Percentiles rank a stretch among this genome's conserved stretches.
These are phyloP conservation scores for Sweltsa coloradensis DNA, from an alignment of 1,140 invertebrate species.

Conservation along the genomic window DNA sequence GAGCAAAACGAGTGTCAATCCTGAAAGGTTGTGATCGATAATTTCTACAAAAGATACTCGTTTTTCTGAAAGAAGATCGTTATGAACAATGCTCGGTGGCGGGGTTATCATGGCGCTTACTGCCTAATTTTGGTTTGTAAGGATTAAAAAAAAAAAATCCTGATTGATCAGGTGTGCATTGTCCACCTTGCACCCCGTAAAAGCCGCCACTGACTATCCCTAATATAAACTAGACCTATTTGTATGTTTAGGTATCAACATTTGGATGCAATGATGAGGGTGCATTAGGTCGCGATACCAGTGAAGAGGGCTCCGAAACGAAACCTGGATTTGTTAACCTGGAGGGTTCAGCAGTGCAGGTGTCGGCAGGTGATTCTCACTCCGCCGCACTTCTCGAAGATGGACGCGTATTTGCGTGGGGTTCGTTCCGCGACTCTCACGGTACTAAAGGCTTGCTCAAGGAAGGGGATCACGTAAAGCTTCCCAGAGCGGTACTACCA, in stretches of 20 bases:
- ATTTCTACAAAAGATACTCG: too few species aligned
- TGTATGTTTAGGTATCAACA: constrained; percentile 49
- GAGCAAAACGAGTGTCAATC: too few species aligned
- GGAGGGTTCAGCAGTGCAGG: constrained; percentile 50
- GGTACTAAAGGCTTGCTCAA: constrained; percentile 76
- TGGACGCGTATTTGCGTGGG: constrained; percentile 81
- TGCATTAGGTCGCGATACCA: constrained; percentile 70
- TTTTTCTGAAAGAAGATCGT: too few species aligned
- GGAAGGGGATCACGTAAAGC: constrained; percentile 48
- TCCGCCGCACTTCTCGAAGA: constrained; percentile 73
- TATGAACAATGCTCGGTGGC: too few species aligned
- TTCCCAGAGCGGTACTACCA: constrained; percentile 46
- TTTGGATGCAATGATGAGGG: constrained; percentile 96
- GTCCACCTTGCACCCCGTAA: too few species aligned
- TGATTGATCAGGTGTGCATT: too few species aligned
- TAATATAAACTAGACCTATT: too few species aligned
- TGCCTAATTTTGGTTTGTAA: too few species aligned
- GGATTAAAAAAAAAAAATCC: too few species aligned
- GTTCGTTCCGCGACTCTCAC: constrained; percentile 77
- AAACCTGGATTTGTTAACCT: constrained; percentile 50
- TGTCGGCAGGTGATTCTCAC: constrained; percentile 91
- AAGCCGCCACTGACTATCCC: too few species aligned
- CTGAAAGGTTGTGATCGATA: too few species aligned
- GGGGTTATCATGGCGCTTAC: too few species aligned
- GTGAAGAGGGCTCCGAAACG: constrained; percentile 61